These are phyloP conservation scores for Premnoplex brunnescens DNA, from an alignment of 2,797 vertebrate species.

Conservation along the genomic window DNA sequence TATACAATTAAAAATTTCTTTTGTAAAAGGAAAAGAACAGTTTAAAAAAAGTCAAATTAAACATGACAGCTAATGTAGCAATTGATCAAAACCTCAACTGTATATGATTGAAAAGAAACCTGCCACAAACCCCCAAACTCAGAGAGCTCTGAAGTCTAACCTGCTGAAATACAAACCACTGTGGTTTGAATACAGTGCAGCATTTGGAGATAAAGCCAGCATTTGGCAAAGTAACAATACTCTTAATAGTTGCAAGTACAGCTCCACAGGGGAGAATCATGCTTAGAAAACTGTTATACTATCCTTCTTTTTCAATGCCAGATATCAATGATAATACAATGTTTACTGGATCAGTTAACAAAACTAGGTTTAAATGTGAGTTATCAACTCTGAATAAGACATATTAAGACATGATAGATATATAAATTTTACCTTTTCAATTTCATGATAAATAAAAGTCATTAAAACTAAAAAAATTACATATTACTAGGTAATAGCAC, in stretches of 20 bases:
- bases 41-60: neutral
- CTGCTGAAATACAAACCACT: neutral
- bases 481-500: neutral
- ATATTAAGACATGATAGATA: neutral
- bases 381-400: neutral
- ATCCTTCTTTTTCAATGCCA: neutral
- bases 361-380: neutral
- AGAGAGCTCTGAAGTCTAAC: neutral
- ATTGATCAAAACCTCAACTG: neutral
- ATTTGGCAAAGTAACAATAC: neutral
- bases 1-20: neutral
- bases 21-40: neutral
- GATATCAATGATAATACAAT: neutral
- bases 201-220: neutral
- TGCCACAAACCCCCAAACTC: accelerated
- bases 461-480: neutral
- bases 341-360: neutral
- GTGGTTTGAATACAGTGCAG: neutral
- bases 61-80: neutral
- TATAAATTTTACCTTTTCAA: neutral
- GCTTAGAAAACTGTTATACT: neutral
- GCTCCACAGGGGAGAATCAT: neutral
- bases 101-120: neutral
- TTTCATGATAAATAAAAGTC: neutral
- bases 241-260: neutral